Percentiles rank a stretch among this genome's conserved stretches.
These are phyloP conservation scores for Penaeus monodon DNA, from an alignment of 2,888 invertebrate species.

Conservation along the genomic window DNA sequence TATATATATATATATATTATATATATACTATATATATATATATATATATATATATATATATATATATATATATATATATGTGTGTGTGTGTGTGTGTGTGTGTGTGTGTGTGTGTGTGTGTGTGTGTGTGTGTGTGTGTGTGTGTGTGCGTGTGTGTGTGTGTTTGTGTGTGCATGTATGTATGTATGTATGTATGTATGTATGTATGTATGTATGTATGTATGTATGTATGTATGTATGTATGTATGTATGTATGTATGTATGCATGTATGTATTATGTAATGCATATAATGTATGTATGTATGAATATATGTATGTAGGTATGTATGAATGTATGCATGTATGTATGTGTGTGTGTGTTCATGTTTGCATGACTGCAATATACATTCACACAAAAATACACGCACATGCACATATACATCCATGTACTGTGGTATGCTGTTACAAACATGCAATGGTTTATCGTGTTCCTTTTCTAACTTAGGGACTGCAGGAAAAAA, in stretches of 20 bases:
- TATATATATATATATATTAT: neutral
- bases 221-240: neutral
- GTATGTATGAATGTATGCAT: neutral
- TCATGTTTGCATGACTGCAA: neutral
- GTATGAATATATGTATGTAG: neutral
- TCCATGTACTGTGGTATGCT: neutral
- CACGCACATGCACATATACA: neutral
- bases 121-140: neutral
- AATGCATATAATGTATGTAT: neutral
- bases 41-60: constrained; percentile 12
- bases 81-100: neutral
- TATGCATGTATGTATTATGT: neutral
- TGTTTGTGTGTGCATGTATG: neutral
- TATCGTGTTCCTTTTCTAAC: too few relatives aligned
- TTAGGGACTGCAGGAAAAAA: too few relatives aligned
- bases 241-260: neutral
- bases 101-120: neutral
- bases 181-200: neutral
- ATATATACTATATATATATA: neutral
- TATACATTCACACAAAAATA: neutral
- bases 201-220: neutral
- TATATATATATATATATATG: neutral
- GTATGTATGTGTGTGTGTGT: neutral
- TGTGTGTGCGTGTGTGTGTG: neutral
- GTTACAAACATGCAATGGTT: too few relatives aligned